Conservation (phyloP, 1,140 invertebrate species). For the Mamestra configurata region DNA sequence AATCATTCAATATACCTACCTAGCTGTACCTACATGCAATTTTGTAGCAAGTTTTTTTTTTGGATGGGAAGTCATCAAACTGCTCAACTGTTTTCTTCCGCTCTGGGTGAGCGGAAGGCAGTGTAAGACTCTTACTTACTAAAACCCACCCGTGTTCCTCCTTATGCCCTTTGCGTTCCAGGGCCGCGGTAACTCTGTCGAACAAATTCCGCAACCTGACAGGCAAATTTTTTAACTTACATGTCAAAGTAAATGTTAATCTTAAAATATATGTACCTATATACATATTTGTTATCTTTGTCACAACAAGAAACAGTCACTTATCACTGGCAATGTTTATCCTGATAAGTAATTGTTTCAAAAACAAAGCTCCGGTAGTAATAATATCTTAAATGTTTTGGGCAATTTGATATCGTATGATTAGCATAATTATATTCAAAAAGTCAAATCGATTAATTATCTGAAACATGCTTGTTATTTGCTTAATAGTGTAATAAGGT, state of each 20-base stretch:
- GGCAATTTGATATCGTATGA: not conserved
- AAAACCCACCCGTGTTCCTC: too few species aligned
- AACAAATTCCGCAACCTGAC: too few species aligned
- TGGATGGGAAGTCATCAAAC: too few species aligned
- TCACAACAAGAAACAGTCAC: not conserved
- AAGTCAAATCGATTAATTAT: not conserved
- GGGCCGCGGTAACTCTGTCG: too few species aligned
- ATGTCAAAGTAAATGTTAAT: too few species aligned
- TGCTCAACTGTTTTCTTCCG: too few species aligned
- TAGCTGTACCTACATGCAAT: not conserved
- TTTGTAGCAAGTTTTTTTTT: not conserved
- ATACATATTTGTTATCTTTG: not conserved
- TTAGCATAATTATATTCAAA: constrained; percentile 7
- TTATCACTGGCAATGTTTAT: not conserved
- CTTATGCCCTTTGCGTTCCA: too few species aligned
- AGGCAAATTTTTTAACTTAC: too few species aligned
- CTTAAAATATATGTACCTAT: not conserved
- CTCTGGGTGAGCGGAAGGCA: too few species aligned
- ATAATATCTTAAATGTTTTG: constrained; percentile 12
- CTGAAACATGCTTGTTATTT: constrained; percentile 23
- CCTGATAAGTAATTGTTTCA: constrained; percentile 29
- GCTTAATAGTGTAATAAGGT: not conserved
- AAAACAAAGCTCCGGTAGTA: constrained; percentile 32
- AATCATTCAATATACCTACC: constrained; percentile 8
- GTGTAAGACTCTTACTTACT: too few species aligned